Conservation (phyloP, 2,888 invertebrate species). For the Dryobotodes eremita region DNA sequence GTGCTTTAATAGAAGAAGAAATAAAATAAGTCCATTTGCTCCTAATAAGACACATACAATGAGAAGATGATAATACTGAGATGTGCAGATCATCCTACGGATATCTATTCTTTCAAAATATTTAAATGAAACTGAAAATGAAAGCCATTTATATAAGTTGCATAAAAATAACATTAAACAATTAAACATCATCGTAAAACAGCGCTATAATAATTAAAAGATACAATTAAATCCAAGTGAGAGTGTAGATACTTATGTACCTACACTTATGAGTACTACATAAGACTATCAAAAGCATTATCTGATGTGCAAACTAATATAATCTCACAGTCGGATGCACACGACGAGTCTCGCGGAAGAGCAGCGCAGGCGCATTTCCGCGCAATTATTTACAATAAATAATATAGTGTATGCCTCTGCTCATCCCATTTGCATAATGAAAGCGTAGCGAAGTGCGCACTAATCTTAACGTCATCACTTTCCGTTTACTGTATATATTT, state of each 20-base stretch:
- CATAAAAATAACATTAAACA: constrained; percentile 9
- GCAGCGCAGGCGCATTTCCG: constrained; percentile 62
- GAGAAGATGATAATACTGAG: background rate
- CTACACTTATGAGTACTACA: background rate
- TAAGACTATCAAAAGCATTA: constrained; percentile 31
- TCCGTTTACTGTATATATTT: constrained; percentile 33
- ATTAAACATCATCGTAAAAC: background rate
- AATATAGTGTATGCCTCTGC: constrained; percentile 43
- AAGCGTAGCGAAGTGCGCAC: constrained; percentile 48
- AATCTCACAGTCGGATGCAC: constrained; percentile 70
- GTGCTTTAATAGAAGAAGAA: background rate
- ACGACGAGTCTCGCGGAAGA: constrained; percentile 63
- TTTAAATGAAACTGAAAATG: background rate
- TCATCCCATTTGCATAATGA: constrained; percentile 66
- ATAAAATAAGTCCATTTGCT: background rate
- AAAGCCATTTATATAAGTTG: background rate
- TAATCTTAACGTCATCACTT: constrained; percentile 50
- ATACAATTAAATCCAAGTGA: constrained; percentile 32
- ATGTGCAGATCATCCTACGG: background rate
- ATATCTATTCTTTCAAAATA: background rate
- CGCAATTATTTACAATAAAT: constrained; percentile 68
- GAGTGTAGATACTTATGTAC: constrained; percentile 16
- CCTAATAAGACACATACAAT: background rate
- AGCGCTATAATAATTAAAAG: constrained; percentile 1
- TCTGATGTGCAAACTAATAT: constrained; percentile 54